Evolutionary conservation across 2,797 vertebrate genomes (phyloP), one percentile per base, ranked within the genome.

Genomic region (Borostomias antarcticus): DNA sequence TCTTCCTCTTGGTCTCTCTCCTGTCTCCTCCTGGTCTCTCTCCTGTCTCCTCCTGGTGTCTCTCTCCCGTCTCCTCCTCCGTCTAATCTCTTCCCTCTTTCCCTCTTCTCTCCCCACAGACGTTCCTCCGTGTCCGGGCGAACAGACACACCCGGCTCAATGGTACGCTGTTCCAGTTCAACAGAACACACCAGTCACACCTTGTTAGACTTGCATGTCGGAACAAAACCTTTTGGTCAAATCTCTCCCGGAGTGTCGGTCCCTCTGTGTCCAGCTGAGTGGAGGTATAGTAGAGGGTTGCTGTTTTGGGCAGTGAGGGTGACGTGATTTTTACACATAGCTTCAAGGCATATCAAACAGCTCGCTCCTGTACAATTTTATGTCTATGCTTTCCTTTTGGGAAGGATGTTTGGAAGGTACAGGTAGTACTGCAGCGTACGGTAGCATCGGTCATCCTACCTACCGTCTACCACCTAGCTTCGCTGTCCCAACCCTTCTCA

Each of bases 111-210:
- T 15, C 66, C 77, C 77, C 80, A 53, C 90, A 98, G 96, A 98
- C 95, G 15, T 98, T 98, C 81, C 89, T 98, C 75, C 93, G 97
- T 80, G 95, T 98, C 77, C 92, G 96, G 77, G 92, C 96, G 82
- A 98, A 98, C 91, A 94, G 97, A 90, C 97, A 98, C 87, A 96
- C 97, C 23, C 88, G 97, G 82, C 92, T 98, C 77, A 97, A 97
- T 79, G 96, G 97, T 98, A 92, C 74, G 95, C 87, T 58, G 29
- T 59, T 1, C 23, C 68, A 68, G 11, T 43, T 21, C 59, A 45
- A 45, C 3, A 6, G 6, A 43, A n/a, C 0, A 45, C 15, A 45
- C 1, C 3, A 0, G 2, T 1, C 4, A 4, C 15, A 17, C 32
- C n/a, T n/a, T n/a, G n/a, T 17, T 43, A 45, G 3, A 45, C 4